Evolutionary conservation across 2,797 vertebrate genomes (phyloP).

Genomic region (Knipowitschia caucasica): DNA sequence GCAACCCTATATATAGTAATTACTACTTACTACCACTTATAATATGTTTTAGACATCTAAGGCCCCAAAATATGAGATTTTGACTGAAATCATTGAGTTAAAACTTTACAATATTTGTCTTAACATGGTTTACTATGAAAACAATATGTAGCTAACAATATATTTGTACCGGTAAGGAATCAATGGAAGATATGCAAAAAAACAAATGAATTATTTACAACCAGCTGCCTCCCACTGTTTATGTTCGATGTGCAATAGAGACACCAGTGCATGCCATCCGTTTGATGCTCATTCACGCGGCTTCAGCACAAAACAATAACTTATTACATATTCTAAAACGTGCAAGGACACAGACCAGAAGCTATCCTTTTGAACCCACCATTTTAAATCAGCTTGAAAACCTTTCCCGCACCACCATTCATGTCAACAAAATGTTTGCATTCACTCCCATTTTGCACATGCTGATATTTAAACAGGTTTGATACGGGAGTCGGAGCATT

Average conservation of each 20-base stretch:
- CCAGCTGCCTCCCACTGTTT: slow-evolving; percentile 25
- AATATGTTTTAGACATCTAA: too few relatives aligned
- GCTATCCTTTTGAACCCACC: slow-evolving; percentile 39
- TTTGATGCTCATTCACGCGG: slow-evolving; percentile 31
- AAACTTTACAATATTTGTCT: not conserved
- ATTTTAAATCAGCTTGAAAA: slow-evolving; percentile 40
- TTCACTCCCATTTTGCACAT: slow-evolving; percentile 55
- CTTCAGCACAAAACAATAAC: slow-evolving; percentile 39
- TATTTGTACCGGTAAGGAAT: slow-evolving; percentile 27
- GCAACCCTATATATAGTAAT: too few relatives aligned
- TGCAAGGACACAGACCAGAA: slow-evolving; percentile 65
- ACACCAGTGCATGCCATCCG: slow-evolving; percentile 18
- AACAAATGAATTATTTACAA: slow-evolving; percentile 47
- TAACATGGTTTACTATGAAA: slow-evolving; percentile 1
- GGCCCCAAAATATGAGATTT: too few relatives aligned
- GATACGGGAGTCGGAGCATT: slow-evolving; percentile 67
- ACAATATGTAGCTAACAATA: slow-evolving; percentile 5
- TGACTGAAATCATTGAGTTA: not conserved
- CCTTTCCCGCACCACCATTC: slow-evolving; percentile 60
- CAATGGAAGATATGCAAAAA: slow-evolving; percentile 20
- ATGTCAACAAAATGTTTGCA: slow-evolving; percentile 70
- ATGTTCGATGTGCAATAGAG: slow-evolving; percentile 18
- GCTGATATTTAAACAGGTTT: slow-evolving; percentile 76
- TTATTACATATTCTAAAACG: slow-evolving; percentile 54
- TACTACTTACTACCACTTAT: too few relatives aligned